Evolutionary conservation across 53 echinoderm and acorn worm species (phyloP).

Genomic region (Paracentrotus lividus): DNA sequence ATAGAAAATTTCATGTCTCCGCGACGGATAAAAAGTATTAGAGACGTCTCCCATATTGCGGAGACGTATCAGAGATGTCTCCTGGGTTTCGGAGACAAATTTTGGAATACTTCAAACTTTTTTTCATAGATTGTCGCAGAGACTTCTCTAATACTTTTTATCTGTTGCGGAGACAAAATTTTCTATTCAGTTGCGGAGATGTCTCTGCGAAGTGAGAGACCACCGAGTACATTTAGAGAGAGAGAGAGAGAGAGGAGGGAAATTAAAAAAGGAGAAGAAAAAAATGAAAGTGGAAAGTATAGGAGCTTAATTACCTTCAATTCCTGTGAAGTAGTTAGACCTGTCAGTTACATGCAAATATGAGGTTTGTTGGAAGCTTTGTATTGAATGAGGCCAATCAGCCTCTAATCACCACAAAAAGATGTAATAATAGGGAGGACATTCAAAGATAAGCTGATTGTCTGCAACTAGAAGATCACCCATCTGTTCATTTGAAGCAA

Average conservation of each 20-base stretch:
- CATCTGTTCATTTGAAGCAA: background rate
- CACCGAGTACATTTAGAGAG: background rate
- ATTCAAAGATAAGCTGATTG: slow-evolving; percentile 3
- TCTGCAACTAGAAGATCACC: background rate
- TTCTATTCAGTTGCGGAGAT: too few relatives aligned
- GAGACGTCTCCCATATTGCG: too few relatives aligned
- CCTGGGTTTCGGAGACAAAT: too few relatives aligned
- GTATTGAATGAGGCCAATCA: background rate
- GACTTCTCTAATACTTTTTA: too few relatives aligned
- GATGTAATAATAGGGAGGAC: background rate
- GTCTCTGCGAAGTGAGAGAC: too few relatives aligned
- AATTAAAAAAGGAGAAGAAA: background rate
- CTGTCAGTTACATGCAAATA: slow-evolving; percentile 22
- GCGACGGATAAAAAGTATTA: too few relatives aligned
- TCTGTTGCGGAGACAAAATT: too few relatives aligned
- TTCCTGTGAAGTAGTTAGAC: background rate
- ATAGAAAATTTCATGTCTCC: too few relatives aligned
- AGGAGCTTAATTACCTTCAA: background rate
- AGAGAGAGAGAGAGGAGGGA: background rate
- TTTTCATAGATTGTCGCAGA: too few relatives aligned
- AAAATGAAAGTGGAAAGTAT: background rate
- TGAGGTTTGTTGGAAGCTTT: background rate
- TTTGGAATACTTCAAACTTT: too few relatives aligned
- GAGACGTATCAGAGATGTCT: too few relatives aligned
- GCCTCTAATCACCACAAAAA: background rate